Percentiles rank a stretch among this genome's conserved stretches.
phyloP scores from a whole-genome alignment of 1,140 invertebrate species.

The Oryctes rhinoceros region DNA sequence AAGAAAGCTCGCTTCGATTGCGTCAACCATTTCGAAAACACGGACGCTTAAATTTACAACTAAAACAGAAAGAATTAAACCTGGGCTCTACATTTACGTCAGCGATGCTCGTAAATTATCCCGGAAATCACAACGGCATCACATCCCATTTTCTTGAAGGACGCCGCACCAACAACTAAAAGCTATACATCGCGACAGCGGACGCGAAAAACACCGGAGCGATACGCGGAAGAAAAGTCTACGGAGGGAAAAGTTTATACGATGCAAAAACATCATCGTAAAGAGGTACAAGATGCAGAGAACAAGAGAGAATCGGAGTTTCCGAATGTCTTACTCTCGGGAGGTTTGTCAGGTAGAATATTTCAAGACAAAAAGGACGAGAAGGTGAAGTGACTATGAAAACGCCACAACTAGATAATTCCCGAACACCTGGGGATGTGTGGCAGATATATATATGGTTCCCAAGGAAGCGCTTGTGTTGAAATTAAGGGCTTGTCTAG shows the following conservation, averaged over 20 bases:
- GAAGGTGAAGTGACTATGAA: background rate
- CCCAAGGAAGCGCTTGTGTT: no score
- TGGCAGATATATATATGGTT: no score
- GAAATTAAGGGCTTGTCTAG: no score
- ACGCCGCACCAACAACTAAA: no score
- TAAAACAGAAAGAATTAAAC: no score
- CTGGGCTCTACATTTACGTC: no score
- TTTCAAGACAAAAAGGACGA: background rate
- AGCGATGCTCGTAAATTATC: no score
- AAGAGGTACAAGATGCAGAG: background rate
- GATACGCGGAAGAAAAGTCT: background rate
- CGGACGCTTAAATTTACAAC: no score
- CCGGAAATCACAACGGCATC: no score
- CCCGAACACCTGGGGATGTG: background rate
- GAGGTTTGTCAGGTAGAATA: slow-evolving; percentile 19
- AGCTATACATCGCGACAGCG: background rate
- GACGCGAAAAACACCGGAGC: background rate
- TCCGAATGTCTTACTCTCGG: slow-evolving; percentile 11
- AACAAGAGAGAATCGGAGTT: background rate
- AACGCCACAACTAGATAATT: background rate
- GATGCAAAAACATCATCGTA: slow-evolving; percentile 11
- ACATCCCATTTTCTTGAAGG: no score
- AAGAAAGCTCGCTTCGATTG: no score
- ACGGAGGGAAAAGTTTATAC: background rate
- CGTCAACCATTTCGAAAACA: no score